phyloP scores from a whole-genome alignment of 2,888 invertebrate species.

The Furcula furcula region DNA sequence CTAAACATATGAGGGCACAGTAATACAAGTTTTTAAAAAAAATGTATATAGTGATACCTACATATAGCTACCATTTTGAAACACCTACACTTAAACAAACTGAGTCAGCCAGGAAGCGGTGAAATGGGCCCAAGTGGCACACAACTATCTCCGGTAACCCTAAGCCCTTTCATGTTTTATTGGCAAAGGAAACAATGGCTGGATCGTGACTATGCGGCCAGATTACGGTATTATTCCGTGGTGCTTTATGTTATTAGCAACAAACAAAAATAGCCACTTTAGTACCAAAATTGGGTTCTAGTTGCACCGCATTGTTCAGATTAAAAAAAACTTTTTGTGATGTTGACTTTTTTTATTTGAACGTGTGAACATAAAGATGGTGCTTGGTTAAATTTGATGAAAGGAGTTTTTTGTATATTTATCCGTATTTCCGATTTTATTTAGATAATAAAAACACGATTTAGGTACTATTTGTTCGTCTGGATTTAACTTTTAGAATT shows the following conservation, averaged over 20 bases:
- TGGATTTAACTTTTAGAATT: no score
- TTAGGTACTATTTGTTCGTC: no score
- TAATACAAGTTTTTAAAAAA: no score
- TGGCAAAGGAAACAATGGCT: slow-evolving; percentile 49
- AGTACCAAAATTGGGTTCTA: slow-evolving; percentile 20
- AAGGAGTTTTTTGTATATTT: no score
- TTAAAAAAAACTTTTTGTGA: no score
- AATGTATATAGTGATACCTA: no score
- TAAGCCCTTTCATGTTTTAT: slow-evolving; percentile 54
- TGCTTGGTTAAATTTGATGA: background rate
- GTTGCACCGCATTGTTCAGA: slow-evolving; percentile 15
- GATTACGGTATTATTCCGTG: slow-evolving; percentile 33
- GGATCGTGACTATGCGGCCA: slow-evolving; percentile 42
- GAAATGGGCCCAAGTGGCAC: slow-evolving; percentile 27
- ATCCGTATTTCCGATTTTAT: no score
- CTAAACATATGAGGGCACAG: no score
- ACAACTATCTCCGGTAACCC: slow-evolving; percentile 16
- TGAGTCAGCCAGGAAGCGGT: slow-evolving; percentile 28
- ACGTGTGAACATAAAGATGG: background rate
- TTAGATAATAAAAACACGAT: no score
- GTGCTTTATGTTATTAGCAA: slow-evolving; percentile 21
- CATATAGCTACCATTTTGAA: background rate
- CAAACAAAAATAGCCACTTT: slow-evolving; percentile 19
- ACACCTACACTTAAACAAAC: slow-evolving; percentile 14
- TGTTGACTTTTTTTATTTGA: slow-evolving; percentile 3